Base-by-base conservation (phyloP, 2,113 vertebrate genomes). In the Chamaea fasciata region DNA sequence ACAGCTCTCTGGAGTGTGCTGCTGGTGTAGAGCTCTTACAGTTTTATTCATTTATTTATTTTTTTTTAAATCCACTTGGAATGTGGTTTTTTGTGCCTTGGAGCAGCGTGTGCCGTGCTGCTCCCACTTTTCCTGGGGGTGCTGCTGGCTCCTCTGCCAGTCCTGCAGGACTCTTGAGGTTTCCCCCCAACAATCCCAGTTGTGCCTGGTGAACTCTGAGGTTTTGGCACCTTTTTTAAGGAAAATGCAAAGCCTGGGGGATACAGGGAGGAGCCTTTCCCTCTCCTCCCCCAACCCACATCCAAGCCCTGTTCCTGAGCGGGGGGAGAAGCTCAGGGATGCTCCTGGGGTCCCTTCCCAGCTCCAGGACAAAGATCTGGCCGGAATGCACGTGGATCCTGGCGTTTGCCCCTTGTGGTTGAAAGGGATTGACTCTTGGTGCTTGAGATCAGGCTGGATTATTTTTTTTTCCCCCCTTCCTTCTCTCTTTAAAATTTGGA, bases 21-120 rank as follows among this genome's bases (percentile, higher is more conserved):
- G 11, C 1, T 27, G 46, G 44, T 62, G 2, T 9, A 9, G 21
- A 24, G 10, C 30, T 5, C 2, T 62, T 30, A 14, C 0, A 35
- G 15, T 18, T 75, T 59, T 24, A 8, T 31, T 75, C 14, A 15
- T 41, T 41, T 41, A 13, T 41, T 41, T 41, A 10, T 41, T 41
- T 41, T 41, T 31, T 50, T n/a, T 13, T 7, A 46, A 27, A 10
- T 4, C 44, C 39, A 33, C 9, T 33, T 55, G n/a, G 39, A 19
- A 12, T 1, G 22, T 56, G 15, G 44, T 57, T 28, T 46, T 83
- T 64, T 22, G 0, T 2, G 10, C 41, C 27, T 59, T 19, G 39
- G 67, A 33, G 33, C 59, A 19, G 23, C 12, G 0, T 0, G 4
- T 41, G 31, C 46, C 33, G 35, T 82, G 56, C 63, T 53, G 22